Base-by-base conservation (phyloP, 37 sponge, comb jelly and placozoan species). In the Cliona cf. orientalis region DNA sequence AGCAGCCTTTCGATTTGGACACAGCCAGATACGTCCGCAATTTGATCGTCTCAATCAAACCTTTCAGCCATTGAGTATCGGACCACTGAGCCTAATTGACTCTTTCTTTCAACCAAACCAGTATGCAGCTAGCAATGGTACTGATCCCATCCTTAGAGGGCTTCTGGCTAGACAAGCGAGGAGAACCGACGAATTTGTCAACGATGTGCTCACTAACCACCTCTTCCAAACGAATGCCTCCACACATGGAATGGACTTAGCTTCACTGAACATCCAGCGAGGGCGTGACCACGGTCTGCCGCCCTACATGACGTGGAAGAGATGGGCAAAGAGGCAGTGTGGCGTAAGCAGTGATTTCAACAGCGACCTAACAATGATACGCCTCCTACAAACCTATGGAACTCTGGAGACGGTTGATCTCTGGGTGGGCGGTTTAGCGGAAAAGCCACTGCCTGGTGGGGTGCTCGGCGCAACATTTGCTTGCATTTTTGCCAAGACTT, bases 271-370 rank as follows among this genome's bases (percentile, higher is more conserved):
- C 63, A 81, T 95, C 6, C 96, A 95, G 64, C 58, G 96, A 55
- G 95, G 95, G 5, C 87, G 96, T 49, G 96, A 95, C 65, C 91
- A 93, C 74, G 96, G 96, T 2, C 78, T 98, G 5, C 90, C 97
- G 11, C 80, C 90, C 0, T 96, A 93, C 74, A 68, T 46, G 1
- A 72, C 69, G 37, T 89, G 66, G 81, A 79, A 80, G 40, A 45
- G 65, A 3, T 79, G 76, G 76, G 76, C 76, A 75, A 6, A 68
- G 69, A 44, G 58, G 6, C 4, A 46, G 4, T 80, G 80, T 66
- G 25, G 9, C 9, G 12, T 56, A 12, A 19, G 34, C 3, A 66
- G 58, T 46, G 80, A 74, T 4, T 57, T 89, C 22, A 43, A 67
- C 58, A 65, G 81, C 49, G 26, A 76, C 21, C 58, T 79, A 2